phyloP scores from a whole-genome alignment of 23 tunicate genomes.

The Styela plicata region DNA sequence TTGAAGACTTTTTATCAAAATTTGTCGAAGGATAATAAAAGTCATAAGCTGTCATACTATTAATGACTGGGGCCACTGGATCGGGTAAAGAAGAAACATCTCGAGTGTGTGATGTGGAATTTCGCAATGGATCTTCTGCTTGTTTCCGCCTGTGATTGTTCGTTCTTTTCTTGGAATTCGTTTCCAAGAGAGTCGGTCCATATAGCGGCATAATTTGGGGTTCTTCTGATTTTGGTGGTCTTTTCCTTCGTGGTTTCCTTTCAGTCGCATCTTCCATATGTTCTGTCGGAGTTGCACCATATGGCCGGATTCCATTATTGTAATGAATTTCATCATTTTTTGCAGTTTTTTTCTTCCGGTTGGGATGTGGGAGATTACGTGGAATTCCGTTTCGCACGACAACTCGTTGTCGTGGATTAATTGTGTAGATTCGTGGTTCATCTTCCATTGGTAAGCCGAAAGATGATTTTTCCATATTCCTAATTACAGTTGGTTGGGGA shows the following conservation, averaged over 20 bases:
- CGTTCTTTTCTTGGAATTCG: not conserved
- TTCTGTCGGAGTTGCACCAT: not conserved
- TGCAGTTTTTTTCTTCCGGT: not conserved
- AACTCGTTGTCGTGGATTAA: not conserved
- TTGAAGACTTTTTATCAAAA: not conserved
- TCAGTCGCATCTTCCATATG: not conserved
- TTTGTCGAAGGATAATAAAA: not conserved
- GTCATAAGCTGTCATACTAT: not conserved
- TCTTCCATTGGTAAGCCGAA: not conserved
- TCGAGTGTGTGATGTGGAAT: not conserved
- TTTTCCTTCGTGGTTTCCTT: not conserved
- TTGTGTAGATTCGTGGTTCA: not conserved
- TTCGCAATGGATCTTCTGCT: not conserved
- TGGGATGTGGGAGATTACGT: not conserved
- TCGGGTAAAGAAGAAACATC: not conserved
- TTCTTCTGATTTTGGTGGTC: not conserved
- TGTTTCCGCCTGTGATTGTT: not conserved
- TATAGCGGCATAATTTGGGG: not conserved
- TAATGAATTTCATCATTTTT: not conserved
- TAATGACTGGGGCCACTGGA: not conserved
- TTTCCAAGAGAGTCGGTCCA: not conserved
- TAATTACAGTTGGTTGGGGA: not conserved
- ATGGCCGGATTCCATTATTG: not conserved
- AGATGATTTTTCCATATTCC: not conserved
- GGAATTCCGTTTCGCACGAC: not conserved